These are phyloP conservation scores for Hypotaenidia okinawae DNA, from an alignment of 2,797 vertebrate species.

Conservation along the genomic window DNA sequence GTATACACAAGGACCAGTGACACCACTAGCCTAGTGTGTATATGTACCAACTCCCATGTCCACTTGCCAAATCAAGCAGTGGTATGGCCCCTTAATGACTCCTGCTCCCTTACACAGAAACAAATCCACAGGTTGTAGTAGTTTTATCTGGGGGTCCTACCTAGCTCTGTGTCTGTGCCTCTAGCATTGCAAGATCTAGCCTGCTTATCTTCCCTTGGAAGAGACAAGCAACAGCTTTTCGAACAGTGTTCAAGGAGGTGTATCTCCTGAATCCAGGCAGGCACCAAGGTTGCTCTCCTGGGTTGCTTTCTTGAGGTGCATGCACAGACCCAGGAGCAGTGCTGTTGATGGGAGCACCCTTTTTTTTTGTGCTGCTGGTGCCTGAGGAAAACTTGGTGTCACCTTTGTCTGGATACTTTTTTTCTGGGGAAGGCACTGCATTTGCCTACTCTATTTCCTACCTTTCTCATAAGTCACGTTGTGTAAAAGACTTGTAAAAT, in stretches of 20 bases:
- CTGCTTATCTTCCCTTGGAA: not conserved
- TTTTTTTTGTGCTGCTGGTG: not conserved
- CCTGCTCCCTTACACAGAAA: no score
- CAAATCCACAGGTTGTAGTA: not conserved
- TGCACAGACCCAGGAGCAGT: not conserved
- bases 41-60: not conserved
- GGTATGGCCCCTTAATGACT: not conserved
- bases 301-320: not conserved
- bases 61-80: not conserved
- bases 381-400: not conserved
- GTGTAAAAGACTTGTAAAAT: slow-evolving; percentile 84
- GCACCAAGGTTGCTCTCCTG: not conserved
- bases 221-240: not conserved
- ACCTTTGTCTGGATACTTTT: not conserved
- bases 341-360: not conserved
- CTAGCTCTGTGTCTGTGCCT: not conserved
- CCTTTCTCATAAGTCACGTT: slow-evolving; percentile 86
- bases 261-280: not conserved
- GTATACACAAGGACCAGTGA: not conserved
- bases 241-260: not conserved
- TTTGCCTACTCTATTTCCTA: slow-evolving; percentile 47
- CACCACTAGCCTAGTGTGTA: not conserved
- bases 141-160: not conserved
- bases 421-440: not conserved
- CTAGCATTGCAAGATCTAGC: not conserved